Evolutionary conservation across 2,797 vertebrate species (phyloP).

Genomic region (Rhinophrynus dorsalis): DNA sequence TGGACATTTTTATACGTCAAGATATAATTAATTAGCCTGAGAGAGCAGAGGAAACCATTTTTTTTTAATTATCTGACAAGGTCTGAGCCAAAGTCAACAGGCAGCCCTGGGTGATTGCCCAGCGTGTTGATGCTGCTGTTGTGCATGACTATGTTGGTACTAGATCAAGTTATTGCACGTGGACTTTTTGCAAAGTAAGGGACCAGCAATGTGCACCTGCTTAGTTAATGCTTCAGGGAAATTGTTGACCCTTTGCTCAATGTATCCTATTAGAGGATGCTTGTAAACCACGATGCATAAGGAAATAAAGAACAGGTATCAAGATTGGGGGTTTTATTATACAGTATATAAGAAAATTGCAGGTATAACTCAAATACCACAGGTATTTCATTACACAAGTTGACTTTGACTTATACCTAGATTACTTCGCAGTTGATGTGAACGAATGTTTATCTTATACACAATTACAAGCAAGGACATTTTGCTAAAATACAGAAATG

Average conservation of each 20-base stretch:
- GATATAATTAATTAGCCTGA: conserved; percentile 6
- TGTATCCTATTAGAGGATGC: not conserved
- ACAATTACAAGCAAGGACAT: too few relatives aligned
- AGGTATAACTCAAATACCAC: too few relatives aligned
- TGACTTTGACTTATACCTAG: too few relatives aligned
- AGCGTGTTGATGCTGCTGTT: not conserved
- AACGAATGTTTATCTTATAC: too few relatives aligned
- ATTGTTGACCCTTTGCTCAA: not conserved
- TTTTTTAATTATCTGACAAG: conserved; percentile 30
- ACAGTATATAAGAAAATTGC: too few relatives aligned
- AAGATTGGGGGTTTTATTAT: too few relatives aligned
- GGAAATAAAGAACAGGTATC: too few relatives aligned
- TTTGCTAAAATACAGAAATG: too few relatives aligned
- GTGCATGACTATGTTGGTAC: not conserved
- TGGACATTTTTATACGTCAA: not conserved
- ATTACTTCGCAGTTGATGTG: too few relatives aligned
- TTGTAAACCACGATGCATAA: too few relatives aligned
- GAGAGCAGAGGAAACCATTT: conserved; percentile 14
- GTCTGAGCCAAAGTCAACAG: conserved; percentile 32
- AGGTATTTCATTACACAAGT: too few relatives aligned
- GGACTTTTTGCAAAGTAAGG: not conserved
- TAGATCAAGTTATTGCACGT: not conserved
- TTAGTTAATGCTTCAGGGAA: not conserved
- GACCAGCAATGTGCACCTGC: too few relatives aligned
- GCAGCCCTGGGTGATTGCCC: conserved; percentile 21